A percentile compares a stretch with the other conserved stretches of the same genome.
These are phyloP conservation scores for Mesembrinibis cayennensis DNA, from an alignment of 2,113 vertebrate genomes.

Conservation along the genomic window DNA sequence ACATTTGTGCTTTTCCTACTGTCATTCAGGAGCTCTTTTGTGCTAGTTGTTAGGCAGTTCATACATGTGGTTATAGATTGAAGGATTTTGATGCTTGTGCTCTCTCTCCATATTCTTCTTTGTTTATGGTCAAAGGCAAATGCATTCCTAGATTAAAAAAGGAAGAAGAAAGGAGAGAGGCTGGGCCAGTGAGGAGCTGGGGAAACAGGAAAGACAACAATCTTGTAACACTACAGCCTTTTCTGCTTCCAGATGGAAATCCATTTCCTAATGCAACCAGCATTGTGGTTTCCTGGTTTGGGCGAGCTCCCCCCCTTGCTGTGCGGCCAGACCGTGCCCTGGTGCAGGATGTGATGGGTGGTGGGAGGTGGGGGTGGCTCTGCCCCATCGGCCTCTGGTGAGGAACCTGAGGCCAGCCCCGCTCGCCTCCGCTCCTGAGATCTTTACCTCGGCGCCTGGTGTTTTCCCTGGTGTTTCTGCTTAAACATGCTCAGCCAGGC, in stretches of 20 bases:
- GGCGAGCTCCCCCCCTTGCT: fast-evolving
- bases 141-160: neutral
- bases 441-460: neutral
- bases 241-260: neutral
- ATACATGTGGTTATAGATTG: neutral
- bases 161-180: neutral
- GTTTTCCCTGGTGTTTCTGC: neutral
- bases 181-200: neutral
- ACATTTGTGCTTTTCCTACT: neutral
- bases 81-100: neutral
- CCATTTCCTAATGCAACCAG: neutral
- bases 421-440: fast-evolving
- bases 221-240: neutral
- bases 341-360: neutral
- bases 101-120: neutral
- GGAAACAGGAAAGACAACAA: neutral
- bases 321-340: fast-evolving
- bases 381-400: fast-evolving
- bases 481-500: neutral
- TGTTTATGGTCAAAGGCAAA: neutral
- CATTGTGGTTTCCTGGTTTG: neutral
- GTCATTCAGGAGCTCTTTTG: neutral
- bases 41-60: neutral
- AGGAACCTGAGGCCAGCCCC: neutral
- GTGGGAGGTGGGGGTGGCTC: fast-evolving